Conservation (phyloP, 2,888 invertebrate genomes). For the Taphrorychus bicolor region DNA sequence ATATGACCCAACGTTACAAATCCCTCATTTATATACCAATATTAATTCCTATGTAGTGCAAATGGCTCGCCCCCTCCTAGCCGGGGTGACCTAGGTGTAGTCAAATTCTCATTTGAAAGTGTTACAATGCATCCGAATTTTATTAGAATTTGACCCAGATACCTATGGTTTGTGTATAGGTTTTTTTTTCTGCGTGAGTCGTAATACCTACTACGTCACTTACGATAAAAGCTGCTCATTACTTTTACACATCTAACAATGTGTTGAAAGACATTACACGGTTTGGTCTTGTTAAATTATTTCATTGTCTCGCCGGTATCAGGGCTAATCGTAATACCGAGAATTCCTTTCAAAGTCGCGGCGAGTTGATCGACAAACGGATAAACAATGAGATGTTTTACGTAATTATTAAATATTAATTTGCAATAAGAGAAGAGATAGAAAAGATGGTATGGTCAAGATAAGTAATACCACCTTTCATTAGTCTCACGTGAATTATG, state of each 20-base stretch:
- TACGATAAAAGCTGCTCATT: not conserved
- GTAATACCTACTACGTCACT: not conserved
- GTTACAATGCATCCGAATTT: conserved; percentile 10
- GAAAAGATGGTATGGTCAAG: too few relatives aligned
- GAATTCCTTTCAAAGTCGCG: not conserved
- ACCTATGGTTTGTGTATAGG: not conserved
- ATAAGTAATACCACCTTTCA: too few relatives aligned
- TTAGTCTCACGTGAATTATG: too few relatives aligned
- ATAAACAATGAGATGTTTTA: not conserved
- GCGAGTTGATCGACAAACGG: not conserved
- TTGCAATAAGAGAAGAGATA: not conserved
- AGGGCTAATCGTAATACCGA: not conserved
- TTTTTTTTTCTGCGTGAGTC: not conserved
- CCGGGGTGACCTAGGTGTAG: conserved; percentile 7
- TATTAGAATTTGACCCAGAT: conserved; percentile 28
- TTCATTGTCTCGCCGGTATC: not conserved
- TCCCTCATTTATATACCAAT: conserved; percentile 28
- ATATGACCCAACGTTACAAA: not conserved
- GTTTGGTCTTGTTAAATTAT: not conserved
- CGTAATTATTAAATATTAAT: conserved; percentile 7
- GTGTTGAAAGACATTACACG: not conserved
- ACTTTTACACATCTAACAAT: not conserved
- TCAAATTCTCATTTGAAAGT: conserved; percentile 27
- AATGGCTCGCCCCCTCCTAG: conserved; percentile 15
- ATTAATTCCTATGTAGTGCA: conserved; percentile 8